Evolutionary conservation across 2,113 vertebrate species (phyloP), one percentile per base, ranked within the genome.

Genomic region (Tapirus terrestris): DNA sequence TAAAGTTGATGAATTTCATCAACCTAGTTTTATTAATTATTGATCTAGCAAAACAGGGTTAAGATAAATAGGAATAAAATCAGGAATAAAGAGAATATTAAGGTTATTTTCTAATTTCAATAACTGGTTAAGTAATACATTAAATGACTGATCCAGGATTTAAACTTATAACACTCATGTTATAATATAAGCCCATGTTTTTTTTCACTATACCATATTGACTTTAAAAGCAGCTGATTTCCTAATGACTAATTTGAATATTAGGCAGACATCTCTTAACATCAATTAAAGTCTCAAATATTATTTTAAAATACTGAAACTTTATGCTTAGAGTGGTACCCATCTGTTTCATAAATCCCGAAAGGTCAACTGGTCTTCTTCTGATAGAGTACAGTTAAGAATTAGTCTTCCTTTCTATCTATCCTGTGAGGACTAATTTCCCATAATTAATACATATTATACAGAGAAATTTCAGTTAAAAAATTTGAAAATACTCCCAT

Each of bases 281-380:
- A 81, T 17, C 3, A 91, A 94, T 45, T 76, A 87, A 76, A 87
- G 82, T 21, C 45, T 77, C 80, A 31, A 91, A 33, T 70, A 80
- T 61, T 77, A 89, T 86, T 95, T 93, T 33, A 39, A 86, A 90
- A 81, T 75, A 76, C 25, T 82, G 14, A 91, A 86, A 97, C 7
- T 82, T 70, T 53, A 81, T 68, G 29, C 43, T 27, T 84, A 73
- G 14, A 85, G 14, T 80, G 21, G 3, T 60, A 93, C 31, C 68
- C 82, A 56, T 61, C 65, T 81, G 27, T 85, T 90, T 93, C 58
- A 88, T 11, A 33, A 90, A 51, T 73, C 56, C 56, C 84, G 87
- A 91, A 70, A 75, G 31, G 18, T 45, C 63, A 93, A 60, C 12
- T 75, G 20, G 6, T 43, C 18, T 70, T 48, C 29, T 81, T 60